Conservation (phyloP, 2,888 invertebrate species). For the Andrena fulva region DNA sequence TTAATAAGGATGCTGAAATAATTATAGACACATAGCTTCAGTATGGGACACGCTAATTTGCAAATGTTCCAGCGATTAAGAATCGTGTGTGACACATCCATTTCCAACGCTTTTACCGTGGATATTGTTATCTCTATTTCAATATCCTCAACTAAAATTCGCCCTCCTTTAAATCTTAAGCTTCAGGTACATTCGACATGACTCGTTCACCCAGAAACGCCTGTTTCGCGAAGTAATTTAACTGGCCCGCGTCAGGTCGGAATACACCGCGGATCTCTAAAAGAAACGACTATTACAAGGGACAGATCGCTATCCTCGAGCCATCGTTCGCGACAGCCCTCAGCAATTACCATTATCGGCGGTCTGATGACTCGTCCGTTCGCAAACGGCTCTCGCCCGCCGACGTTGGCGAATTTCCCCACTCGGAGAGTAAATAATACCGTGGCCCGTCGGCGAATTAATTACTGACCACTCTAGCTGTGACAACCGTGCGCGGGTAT, state of each 20-base stretch:
- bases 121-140: too few relatives aligned
- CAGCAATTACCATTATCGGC: constrained; percentile 29
- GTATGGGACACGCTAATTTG: too few relatives aligned
- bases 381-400: constrained; percentile 11
- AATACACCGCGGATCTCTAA: not conserved
- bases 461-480: constrained; percentile 62
- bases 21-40: too few relatives aligned
- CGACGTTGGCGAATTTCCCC: constrained; percentile 34
- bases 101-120: too few relatives aligned
- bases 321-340: constrained; percentile 3
- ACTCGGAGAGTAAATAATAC: constrained; percentile 54
- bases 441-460: constrained; percentile 59
- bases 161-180: too few relatives aligned
- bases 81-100: too few relatives aligned
- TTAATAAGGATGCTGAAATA: too few relatives aligned
- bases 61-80: too few relatives aligned
- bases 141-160: too few relatives aligned
- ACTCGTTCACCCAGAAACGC: not conserved
- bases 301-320: constrained; percentile 21
- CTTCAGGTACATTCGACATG: not conserved
- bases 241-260: constrained; percentile 12
- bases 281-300: constrained; percentile 8
- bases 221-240: constrained; percentile 22
- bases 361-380: constrained; percentile 1
- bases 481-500: constrained; percentile 38